These are phyloP conservation scores for Puffinus mauretanicus DNA, from an alignment of 2,113 vertebrate genomes.

Conservation along the genomic window DNA sequence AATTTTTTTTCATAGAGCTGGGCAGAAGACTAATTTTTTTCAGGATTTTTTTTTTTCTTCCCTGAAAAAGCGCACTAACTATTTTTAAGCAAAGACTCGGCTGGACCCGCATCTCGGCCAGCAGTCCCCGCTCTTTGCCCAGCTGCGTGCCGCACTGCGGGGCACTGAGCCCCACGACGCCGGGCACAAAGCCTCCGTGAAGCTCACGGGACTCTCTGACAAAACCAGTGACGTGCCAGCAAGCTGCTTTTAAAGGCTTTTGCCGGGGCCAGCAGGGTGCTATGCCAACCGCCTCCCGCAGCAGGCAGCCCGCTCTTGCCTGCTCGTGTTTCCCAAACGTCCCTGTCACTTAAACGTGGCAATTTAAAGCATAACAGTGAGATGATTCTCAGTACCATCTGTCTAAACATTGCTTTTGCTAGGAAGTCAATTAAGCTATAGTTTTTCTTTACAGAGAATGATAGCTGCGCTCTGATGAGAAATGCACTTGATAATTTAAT, in stretches of 20 bases:
- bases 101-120: not conserved
- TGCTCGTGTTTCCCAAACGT: not conserved
- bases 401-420: conserved; percentile 40
- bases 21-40: accelerated
- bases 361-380: not conserved
- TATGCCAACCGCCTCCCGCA: accelerated
- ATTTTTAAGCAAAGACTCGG: not conserved
- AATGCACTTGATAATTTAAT: conserved; percentile 50
- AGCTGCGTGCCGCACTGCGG: not conserved
- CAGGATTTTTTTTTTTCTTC: not conserved
- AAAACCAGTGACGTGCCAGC: not conserved
- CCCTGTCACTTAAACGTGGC: not conserved
- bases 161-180: accelerated
- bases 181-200: accelerated
- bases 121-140: not conserved
- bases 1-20: not conserved
- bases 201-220: accelerated
- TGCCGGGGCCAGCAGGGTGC: not conserved
- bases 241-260: not conserved
- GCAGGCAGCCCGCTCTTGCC: not conserved
- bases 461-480: conserved; percentile 21
- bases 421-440: conserved; percentile 20
- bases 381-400: conserved; percentile 5
- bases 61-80: not conserved
- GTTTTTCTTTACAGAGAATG: not conserved